Evolutionary conservation across 2,797 vertebrate genomes (phyloP).

Genomic region (Acanthornis magna): DNA sequence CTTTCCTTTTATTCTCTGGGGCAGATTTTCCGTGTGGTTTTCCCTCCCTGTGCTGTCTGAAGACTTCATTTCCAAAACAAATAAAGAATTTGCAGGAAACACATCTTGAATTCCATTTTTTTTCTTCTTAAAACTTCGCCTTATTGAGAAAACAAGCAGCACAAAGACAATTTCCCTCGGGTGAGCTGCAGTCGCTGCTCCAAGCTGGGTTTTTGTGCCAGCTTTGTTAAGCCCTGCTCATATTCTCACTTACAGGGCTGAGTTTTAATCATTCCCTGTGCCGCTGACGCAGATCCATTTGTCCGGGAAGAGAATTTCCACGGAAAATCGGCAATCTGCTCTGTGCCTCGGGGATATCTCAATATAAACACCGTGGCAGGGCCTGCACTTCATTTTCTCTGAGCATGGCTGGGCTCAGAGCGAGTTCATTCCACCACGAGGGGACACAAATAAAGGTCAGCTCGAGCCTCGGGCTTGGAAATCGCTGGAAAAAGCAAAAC

Average conservation of each 20-base stretch:
- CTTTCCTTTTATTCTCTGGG: neutral
- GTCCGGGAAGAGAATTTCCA: neutral
- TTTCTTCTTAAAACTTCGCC: neutral
- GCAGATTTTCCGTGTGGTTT: neutral
- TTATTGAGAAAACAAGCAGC: neutral
- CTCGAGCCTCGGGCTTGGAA: neutral
- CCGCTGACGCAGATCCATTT: neutral
- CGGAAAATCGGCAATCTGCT: neutral
- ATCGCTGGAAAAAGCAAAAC: neutral
- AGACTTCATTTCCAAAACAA: neutral
- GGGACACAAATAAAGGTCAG: neutral
- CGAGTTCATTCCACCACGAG: neutral
- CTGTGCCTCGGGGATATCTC: neutral
- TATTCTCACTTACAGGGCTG: neutral
- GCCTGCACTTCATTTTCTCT: neutral
- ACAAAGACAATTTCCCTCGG: neutral
- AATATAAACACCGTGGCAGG: neutral
- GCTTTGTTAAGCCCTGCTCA: neutral
- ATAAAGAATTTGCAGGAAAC: accelerated
- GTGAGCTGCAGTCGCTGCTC: neutral
- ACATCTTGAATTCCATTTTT: neutral
- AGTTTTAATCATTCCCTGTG: neutral
- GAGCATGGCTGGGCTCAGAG: neutral
- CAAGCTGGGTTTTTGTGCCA: neutral
- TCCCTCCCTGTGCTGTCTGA: neutral